These are phyloP conservation scores for Neogobius melanostomus DNA, from an alignment of 2,113 vertebrate species.

Conservation along the genomic window DNA sequence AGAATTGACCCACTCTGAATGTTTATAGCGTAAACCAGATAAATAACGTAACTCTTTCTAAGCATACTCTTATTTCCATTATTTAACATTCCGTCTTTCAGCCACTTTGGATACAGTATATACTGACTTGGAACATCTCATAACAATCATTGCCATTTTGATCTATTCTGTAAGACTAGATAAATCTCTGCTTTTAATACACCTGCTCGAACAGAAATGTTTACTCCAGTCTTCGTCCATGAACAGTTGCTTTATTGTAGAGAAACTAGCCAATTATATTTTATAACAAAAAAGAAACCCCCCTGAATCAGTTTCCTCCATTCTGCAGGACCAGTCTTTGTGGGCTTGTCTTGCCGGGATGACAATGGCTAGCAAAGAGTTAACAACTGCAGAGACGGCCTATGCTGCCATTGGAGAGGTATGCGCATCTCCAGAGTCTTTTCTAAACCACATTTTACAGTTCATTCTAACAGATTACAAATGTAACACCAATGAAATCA, in stretches of 20 bases:
- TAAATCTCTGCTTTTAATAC: not conserved
- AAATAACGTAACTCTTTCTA: no score
- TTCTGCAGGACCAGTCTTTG: slow-evolving; percentile 84
- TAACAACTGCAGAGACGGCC: slow-evolving; percentile 89
- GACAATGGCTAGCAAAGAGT: slow-evolving; percentile 88
- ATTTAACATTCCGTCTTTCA: no score
- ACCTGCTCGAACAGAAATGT: not conserved
- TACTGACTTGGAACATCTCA: no score
- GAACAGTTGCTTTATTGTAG: not conserved
- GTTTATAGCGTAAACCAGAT: no score
- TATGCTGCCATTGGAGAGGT: slow-evolving; percentile 93
- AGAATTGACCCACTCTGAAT: no score
- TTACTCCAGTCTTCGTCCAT: not conserved
- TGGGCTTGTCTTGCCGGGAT: slow-evolving; percentile 97
- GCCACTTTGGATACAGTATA: no score
- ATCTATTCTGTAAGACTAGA: not conserved
- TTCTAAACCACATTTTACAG: not conserved
- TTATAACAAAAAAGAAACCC: not conserved
- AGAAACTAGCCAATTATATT: not conserved
- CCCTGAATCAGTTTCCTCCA: not conserved
- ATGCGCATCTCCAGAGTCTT: slow-evolving; percentile 32
- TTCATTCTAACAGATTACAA: not conserved
- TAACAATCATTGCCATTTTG: no score
- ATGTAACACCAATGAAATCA: no score
- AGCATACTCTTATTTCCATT: no score